Evolutionary conservation across 2,113 vertebrate species (phyloP), one percentile per base, ranked within the genome.

Genomic region (Fulmarus glacialis): DNA sequence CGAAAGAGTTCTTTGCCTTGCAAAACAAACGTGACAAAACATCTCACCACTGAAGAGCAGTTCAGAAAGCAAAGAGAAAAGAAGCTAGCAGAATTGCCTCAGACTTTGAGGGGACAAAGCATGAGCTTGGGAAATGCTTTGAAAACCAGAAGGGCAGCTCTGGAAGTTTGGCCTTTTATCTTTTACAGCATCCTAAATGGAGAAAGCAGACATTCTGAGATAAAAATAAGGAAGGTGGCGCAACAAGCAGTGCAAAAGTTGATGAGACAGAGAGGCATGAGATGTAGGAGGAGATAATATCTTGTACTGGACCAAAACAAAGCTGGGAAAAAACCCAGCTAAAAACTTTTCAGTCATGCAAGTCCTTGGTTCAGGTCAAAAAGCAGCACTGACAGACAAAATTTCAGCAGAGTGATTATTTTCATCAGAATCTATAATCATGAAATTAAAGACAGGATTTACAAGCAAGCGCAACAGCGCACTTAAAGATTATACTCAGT

Each of bases 401-500:
- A 56, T 7, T 42, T 48, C 55, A 83, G 30, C 10, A 67, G 36
- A 17, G 26, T 2, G 9, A 17, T 42, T 58, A 26, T 29, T 73
- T 45, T 11, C 26, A 43, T 30, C 30, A 15, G 34, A 55, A 86
- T 13, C 8, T 20, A 40, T 3, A 30, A 2, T 0, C 36, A 55
- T 0, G 8, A 70, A 63, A 47, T 1, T 4, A 89, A 60, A 56
- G 43, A 27, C 40, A 55, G 36, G 36, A 45, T 4, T 87, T 43
- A 29, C 30, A 43, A 68, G 15, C 50, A 79, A 79, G 59, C 42
- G 42, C 72, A 75, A 20, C 43, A 56, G 30, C 1, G 12, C 42
- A 7, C 7, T 67, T 40, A 6, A 10, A 26, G 47, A 4, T 6
- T 30, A 19, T 0, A 5, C 1, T 20, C 58, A 43, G 15, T 2